Conservation (phyloP, 1,140 invertebrate species). For the Anastrepha ludens region DNA sequence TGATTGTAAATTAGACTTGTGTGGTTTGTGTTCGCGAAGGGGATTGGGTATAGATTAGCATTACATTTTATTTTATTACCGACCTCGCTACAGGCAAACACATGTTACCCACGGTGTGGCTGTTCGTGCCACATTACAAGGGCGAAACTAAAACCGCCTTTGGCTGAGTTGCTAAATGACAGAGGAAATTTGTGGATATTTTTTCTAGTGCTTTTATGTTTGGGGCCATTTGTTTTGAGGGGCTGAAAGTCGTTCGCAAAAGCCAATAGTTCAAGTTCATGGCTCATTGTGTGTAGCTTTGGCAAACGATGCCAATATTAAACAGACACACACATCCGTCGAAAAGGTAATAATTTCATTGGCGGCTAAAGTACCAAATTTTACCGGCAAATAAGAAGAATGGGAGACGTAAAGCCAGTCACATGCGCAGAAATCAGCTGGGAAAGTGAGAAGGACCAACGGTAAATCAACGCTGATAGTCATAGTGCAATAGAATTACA, state of each 20-base stretch:
- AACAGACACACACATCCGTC: neutral
- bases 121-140: neutral
- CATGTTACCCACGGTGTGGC: neutral
- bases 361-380: conserved; percentile 6
- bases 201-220: neutral
- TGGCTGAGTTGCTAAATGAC: neutral
- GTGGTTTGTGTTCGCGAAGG: neutral
- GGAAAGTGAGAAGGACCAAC: neutral
- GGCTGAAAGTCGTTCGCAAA: neutral
- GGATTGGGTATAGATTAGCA: conserved; percentile 38
- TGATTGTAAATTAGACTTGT: neutral
- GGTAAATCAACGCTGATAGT: conserved; percentile 21
- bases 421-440: too few species aligned
- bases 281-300: neutral
- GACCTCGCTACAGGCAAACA: neutral
- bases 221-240: neutral
- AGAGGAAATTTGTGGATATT: neutral
- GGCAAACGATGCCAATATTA: neutral
- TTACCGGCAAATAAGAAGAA: neutral
- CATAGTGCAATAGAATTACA: conserved; percentile 25
- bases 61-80: conserved; percentile 43
- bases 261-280: conserved; percentile 11
- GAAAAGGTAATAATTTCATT: neutral
- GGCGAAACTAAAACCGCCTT: neutral
- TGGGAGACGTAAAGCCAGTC: neutral